A percentile compares a stretch with the other conserved stretches of the same genome.
Conservation (phyloP, 2,888 invertebrate genomes). For the Drosophila mimica region DNA sequence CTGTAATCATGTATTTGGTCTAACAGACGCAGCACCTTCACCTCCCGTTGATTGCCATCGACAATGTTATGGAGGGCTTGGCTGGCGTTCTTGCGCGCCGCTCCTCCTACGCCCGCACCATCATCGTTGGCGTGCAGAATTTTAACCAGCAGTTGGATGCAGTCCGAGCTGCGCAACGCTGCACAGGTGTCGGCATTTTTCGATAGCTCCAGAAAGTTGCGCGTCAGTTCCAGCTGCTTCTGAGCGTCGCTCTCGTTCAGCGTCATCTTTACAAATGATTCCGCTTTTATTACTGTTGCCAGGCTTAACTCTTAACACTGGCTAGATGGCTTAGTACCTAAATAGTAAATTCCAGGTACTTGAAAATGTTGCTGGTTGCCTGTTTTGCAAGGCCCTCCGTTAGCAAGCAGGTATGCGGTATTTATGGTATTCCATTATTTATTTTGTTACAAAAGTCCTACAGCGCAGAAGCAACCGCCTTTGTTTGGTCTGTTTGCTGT, state of each 20-base stretch:
- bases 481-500: slow-evolving; percentile 35
- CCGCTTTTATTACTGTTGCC: slow-evolving; percentile 11
- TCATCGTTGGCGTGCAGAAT: slow-evolving; percentile 95
- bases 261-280: slow-evolving; percentile 55
- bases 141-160: slow-evolving; percentile 96
- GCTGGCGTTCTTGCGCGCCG: slow-evolving; percentile 93
- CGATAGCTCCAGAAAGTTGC: slow-evolving; percentile 95
- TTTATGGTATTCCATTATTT: slow-evolving; percentile 14
- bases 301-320: slow-evolving; percentile 2
- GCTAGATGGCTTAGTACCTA: slow-evolving; percentile 9
- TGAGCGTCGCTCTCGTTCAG: slow-evolving; percentile 89
- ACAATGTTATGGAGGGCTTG: slow-evolving; percentile 96
- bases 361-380: background rate
- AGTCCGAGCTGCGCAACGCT: slow-evolving; percentile 97
- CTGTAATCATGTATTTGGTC: slow-evolving; percentile 94
- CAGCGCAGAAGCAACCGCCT: slow-evolving; percentile 59
- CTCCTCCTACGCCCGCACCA: slow-evolving; percentile 84
- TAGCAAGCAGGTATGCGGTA: slow-evolving; percentile 41
- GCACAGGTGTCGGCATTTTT: slow-evolving; percentile 95
- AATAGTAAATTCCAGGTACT: slow-evolving; percentile 45
- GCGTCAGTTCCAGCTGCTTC: slow-evolving; percentile 94
- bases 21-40: slow-evolving; percentile 93
- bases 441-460: slow-evolving; percentile 15
- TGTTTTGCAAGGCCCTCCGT: slow-evolving; percentile 16
- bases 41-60: slow-evolving; percentile 95